Percentiles rank a stretch among this genome's conserved stretches.
phyloP scores from a whole-genome alignment of 1,140 invertebrate species.

The Propsilocerus akamusi region DNA sequence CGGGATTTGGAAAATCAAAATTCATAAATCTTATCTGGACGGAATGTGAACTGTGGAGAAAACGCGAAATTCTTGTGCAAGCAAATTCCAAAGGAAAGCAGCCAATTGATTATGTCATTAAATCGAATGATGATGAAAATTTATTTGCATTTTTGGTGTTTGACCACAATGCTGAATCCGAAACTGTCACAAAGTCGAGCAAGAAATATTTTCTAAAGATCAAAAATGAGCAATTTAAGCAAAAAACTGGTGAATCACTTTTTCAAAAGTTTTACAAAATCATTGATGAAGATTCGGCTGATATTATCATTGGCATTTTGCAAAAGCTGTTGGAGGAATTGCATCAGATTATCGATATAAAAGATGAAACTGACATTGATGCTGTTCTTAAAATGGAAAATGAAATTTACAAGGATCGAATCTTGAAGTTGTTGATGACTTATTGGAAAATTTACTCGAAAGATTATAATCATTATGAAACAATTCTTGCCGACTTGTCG shows the following conservation, averaged over 20 bases:
- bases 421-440: not conserved
- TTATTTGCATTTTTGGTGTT: not conserved
- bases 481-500: not conserved
- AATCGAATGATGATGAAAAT: conserved; percentile 1
- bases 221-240: not conserved
- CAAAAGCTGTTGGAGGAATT: not conserved
- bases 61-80: not conserved
- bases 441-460: not conserved
- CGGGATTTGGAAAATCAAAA: not conserved
- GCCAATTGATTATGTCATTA: not conserved
- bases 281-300: not conserved
- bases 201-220: not conserved
- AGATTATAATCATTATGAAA: not conserved
- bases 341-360: not conserved
- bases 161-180: not conserved
- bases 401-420: not conserved
- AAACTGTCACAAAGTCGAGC: not conserved
- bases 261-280: not conserved
- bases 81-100: not conserved
- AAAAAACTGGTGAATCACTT: not conserved
- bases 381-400: not conserved
- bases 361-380: not conserved
- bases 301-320: not conserved
- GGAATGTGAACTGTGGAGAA: not conserved
- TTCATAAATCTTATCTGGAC: not conserved